Conservation (phyloP, 2,113 vertebrate species). For the Saccopteryx bilineata region DNA sequence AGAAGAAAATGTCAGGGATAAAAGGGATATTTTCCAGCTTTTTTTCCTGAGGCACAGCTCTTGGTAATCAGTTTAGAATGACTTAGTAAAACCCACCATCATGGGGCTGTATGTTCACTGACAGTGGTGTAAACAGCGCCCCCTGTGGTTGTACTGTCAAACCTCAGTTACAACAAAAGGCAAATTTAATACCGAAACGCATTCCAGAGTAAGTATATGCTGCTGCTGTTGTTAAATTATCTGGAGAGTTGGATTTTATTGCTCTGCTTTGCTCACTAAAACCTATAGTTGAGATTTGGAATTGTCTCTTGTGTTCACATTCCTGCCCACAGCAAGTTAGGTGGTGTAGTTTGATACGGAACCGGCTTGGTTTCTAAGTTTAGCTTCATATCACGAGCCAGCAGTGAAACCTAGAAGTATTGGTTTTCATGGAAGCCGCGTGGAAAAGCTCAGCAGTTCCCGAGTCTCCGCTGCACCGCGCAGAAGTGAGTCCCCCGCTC, state of each 20-base stretch:
- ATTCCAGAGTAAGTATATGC: conserved; percentile 36
- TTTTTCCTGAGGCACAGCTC: neutral
- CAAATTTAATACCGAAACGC: neutral
- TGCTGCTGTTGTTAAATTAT: conserved; percentile 49
- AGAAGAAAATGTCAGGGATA: neutral
- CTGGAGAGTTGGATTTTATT: conserved; percentile 61
- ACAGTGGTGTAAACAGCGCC: neutral
- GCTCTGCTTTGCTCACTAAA: conserved; percentile 53
- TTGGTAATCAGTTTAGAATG: neutral
- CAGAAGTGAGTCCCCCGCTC: neutral
- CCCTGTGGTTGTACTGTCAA: neutral
- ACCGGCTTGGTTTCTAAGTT: conserved; percentile 82
- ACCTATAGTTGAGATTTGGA: neutral
- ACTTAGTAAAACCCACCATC: neutral
- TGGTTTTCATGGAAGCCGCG: conserved; percentile 79
- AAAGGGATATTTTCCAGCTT: neutral
- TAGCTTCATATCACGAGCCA: conserved; percentile 68
- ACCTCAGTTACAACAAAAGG: neutral
- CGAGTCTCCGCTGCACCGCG: conserved; percentile 32
- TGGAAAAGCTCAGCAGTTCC: conserved; percentile 71
- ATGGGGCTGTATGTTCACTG: neutral
- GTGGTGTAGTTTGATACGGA: conserved; percentile 16
- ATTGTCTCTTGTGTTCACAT: conserved; percentile 50
- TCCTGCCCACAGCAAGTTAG: conserved; percentile 67
- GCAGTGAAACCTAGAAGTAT: conserved; percentile 77